phyloP scores from a whole-genome alignment of 2,797 vertebrate species.

The Onychomys leucogaster region DNA sequence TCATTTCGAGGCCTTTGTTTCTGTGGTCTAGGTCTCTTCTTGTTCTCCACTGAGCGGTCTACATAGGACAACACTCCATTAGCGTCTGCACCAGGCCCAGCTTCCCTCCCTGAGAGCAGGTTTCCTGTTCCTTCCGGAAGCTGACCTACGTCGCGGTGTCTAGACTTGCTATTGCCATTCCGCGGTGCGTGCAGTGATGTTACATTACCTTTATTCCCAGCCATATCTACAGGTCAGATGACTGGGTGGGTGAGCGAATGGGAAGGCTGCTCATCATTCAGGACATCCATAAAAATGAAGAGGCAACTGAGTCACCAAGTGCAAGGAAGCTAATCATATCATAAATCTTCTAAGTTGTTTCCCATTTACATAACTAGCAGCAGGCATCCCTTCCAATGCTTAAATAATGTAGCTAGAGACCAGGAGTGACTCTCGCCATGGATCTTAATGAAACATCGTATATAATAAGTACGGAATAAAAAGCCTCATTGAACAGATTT shows the following conservation, averaged over 20 bases:
- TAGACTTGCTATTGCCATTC: background rate
- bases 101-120: background rate
- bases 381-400: slow-evolving; percentile 61
- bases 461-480: slow-evolving; percentile 81
- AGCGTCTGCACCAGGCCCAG: too few species aligned
- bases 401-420: slow-evolving; percentile 80
- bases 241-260: slow-evolving; percentile 49
- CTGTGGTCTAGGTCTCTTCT: background rate
- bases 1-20: slow-evolving; percentile 1
- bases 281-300: slow-evolving; percentile 77
- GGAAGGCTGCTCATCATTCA: slow-evolving; percentile 65
- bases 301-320: slow-evolving; percentile 67
- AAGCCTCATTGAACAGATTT: slow-evolving; percentile 83
- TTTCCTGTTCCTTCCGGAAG: slow-evolving; percentile 8
- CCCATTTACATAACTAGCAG: slow-evolving; percentile 62
- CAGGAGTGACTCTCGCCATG: slow-evolving; percentile 63
- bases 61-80: too few species aligned
- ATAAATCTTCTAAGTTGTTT: slow-evolving; percentile 70
- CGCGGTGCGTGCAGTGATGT: background rate
- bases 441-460: slow-evolving; percentile 81
- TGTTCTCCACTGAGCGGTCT: background rate
- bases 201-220: background rate
- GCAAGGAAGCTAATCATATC: slow-evolving; percentile 61
- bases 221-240: slow-evolving; percentile 26
- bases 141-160: background rate